Evolutionary conservation across 1,140 invertebrate species (phyloP).

Genomic region (Druon quercuslanigerum): DNA sequence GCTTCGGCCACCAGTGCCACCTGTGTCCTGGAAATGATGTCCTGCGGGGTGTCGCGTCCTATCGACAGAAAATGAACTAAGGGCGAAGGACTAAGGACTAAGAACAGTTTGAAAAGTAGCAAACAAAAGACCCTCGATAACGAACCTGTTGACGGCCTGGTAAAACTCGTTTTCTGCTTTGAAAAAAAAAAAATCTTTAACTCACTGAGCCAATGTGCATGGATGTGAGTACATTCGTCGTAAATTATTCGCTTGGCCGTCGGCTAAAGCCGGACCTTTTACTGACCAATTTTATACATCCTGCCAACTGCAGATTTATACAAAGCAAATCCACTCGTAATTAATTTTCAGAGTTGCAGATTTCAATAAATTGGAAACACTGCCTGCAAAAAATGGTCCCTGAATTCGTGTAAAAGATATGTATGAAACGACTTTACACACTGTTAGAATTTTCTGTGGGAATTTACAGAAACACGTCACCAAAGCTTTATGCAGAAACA

Average conservation of each 20-base stretch:
- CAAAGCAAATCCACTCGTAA: too few species aligned
- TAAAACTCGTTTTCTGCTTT: conserved; percentile 65
- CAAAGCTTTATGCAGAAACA: too few species aligned
- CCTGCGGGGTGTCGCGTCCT: conserved; percentile 55
- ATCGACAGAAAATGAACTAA: conserved; percentile 44
- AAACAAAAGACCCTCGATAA: conserved; percentile 69
- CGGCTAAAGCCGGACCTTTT: too few species aligned
- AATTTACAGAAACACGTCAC: too few species aligned
- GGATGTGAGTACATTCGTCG: background rate
- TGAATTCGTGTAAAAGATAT: too few species aligned
- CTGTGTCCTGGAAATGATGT: conserved; percentile 61
- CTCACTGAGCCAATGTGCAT: conserved; percentile 32
- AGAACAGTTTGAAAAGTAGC: conserved; percentile 50
- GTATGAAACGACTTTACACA: too few species aligned
- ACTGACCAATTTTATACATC: too few species aligned
- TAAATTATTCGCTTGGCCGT: background rate
- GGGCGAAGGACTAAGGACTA: conserved; percentile 38
- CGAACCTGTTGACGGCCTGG: conserved; percentile 66
- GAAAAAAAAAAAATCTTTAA: conserved; percentile 61
- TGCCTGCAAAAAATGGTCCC: too few species aligned
- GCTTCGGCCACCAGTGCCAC: conserved; percentile 53
- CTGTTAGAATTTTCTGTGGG: too few species aligned
- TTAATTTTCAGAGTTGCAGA: too few species aligned
- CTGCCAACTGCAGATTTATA: too few species aligned
- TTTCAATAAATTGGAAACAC: too few species aligned